These are phyloP conservation scores for Capreolus pygargus DNA, from an alignment of 2,113 vertebrate genomes.

Conservation along the genomic window DNA sequence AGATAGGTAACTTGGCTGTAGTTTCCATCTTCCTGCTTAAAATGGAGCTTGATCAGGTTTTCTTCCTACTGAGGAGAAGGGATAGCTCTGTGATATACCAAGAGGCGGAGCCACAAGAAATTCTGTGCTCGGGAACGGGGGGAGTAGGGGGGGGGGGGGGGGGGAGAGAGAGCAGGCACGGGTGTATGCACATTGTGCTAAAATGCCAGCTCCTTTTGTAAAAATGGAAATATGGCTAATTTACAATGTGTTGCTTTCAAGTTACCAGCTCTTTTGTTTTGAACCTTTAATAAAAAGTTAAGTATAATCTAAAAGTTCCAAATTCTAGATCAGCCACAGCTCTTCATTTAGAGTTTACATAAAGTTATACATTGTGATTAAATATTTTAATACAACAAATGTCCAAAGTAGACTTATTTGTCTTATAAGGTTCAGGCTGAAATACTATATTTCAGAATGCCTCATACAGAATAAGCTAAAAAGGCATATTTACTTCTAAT, in stretches of 20 bases:
- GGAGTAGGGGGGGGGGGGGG: rapidly evolving
- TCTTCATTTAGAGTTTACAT: not conserved
- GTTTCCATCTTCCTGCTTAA: not conserved
- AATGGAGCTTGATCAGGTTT: not conserved
- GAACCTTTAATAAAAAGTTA: not conserved
- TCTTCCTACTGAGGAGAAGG: not conserved
- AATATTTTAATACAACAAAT: not conserved
- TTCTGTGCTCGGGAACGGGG: not conserved
- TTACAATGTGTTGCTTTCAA: not conserved
- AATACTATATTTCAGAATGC: not conserved
- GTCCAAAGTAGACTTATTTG: not conserved
- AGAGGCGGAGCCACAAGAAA: not conserved
- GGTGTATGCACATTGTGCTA: not conserved
- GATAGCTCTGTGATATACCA: not conserved
- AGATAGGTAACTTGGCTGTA: not conserved
- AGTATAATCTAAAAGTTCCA: not conserved
- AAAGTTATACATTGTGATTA: not conserved
- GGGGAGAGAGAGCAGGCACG: not conserved
- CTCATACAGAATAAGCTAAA: not conserved
- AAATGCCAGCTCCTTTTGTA: not conserved
- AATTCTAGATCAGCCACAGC: not conserved
- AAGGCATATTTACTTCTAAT: not conserved
- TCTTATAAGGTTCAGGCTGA: not conserved
- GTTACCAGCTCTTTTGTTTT: slow-evolving; percentile 6
- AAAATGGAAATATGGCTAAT: not conserved